A percentile compares a stretch with the other conserved stretches of the same genome.
Conservation (phyloP, 2,888 invertebrate species). For the Noctuana brunneofusca region DNA sequence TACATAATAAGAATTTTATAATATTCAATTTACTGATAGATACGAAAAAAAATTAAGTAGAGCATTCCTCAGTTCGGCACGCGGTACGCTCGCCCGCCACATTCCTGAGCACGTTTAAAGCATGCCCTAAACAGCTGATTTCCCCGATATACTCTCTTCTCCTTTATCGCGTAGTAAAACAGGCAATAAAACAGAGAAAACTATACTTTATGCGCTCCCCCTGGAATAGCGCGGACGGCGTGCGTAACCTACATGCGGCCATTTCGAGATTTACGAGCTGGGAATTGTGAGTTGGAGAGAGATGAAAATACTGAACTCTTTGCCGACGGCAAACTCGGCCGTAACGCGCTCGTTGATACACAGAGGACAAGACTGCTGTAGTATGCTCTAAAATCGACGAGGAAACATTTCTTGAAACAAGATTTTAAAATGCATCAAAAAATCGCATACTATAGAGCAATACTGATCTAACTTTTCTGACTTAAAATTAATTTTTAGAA, state of each 20-base stretch:
- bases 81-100: constrained; percentile 77
- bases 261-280: constrained; percentile 84
- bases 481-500: background rate
- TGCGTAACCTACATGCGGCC: constrained; percentile 84
- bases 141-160: constrained; percentile 76
- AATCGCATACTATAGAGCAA: background rate
- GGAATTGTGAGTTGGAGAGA: constrained; percentile 82
- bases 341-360: constrained; percentile 60
- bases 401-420: constrained; percentile 27
- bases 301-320: constrained; percentile 79
- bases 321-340: constrained; percentile 71
- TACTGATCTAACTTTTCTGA: background rate
- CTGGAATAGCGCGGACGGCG: constrained; percentile 78
- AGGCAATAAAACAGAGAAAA: constrained; percentile 82
- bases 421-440: background rate
- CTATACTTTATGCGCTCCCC: constrained; percentile 80
- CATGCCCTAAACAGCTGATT: constrained; percentile 83
- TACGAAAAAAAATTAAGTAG: constrained; percentile 51
- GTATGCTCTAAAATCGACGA: constrained; percentile 58
- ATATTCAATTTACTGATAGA: constrained; percentile 15
- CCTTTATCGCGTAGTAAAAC: constrained; percentile 78
- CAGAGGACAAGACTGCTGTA: constrained; percentile 65
- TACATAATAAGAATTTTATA: too few species aligned
- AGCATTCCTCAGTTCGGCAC: constrained; percentile 59
- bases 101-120: constrained; percentile 82